These are phyloP conservation scores for Corythoichthys intestinalis DNA, from an alignment of 2,113 vertebrate genomes.

Conservation along the genomic window DNA sequence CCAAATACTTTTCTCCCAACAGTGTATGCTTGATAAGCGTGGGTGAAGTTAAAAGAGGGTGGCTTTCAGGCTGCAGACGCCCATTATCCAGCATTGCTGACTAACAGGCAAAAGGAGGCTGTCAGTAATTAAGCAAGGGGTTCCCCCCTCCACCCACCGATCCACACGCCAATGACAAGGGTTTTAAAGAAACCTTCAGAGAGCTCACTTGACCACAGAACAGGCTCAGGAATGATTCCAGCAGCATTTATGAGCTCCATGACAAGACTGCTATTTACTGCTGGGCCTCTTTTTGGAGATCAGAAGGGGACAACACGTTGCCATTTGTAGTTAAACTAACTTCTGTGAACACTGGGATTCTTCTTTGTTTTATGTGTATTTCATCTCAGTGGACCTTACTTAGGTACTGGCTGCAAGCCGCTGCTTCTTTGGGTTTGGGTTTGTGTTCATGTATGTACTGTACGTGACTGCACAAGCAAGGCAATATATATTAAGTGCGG, in stretches of 20 bases:
- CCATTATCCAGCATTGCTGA: slow-evolving; percentile 63
- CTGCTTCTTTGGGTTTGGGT: slow-evolving; percentile 24
- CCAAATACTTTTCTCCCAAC: slow-evolving; percentile 30
- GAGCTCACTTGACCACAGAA: slow-evolving; percentile 58
- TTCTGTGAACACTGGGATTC: slow-evolving; percentile 12
- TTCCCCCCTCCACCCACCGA: slow-evolving; percentile 32
- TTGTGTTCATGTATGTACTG: slow-evolving; percentile 11
- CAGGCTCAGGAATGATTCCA: slow-evolving; percentile 53
- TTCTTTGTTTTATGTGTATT: slow-evolving; percentile 23
- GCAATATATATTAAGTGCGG: slow-evolving; percentile 37
- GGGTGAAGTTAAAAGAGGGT: slow-evolving; percentile 68
- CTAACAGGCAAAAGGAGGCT: slow-evolving; percentile 59
- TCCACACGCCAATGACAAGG: slow-evolving; percentile 42
- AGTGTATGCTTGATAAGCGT: slow-evolving; percentile 66
- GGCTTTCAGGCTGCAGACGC: slow-evolving; percentile 56
- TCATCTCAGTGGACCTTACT: slow-evolving; percentile 42
- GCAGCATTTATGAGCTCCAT: slow-evolving; percentile 54
- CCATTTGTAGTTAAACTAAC: slow-evolving; percentile 27
- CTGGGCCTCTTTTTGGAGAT: slow-evolving; percentile 21
- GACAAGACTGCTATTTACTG: slow-evolving; percentile 47
- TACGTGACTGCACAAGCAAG: slow-evolving; percentile 16
- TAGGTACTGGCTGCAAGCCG: slow-evolving; percentile 33
- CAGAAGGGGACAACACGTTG: slow-evolving; percentile 14
- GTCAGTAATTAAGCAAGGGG: slow-evolving; percentile 67
- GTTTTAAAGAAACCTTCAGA: slow-evolving; percentile 59